These are phyloP conservation scores for Puntigrus tetrazona DNA, from an alignment of 2,113 vertebrate species.

Conservation along the genomic window DNA sequence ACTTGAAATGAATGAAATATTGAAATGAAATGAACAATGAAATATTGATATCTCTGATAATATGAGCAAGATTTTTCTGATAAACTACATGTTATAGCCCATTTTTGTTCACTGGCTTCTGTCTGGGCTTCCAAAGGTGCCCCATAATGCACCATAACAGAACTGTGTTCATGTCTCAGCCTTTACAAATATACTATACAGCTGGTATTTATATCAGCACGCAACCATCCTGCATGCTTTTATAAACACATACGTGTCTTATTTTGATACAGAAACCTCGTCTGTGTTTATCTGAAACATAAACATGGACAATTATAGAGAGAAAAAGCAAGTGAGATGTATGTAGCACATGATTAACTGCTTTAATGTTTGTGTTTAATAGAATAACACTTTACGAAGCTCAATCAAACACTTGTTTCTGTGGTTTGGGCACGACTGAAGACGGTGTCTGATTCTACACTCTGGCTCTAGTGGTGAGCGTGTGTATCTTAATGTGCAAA, in stretches of 20 bases:
- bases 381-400: background rate
- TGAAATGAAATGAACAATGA: no score
- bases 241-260: slow-evolving; percentile 4
- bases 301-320: background rate
- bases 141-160: background rate
- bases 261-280: background rate
- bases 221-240: background rate
- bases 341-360: background rate
- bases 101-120: slow-evolving; percentile 11
- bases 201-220: background rate
- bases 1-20: no score
- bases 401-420: background rate
- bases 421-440: background rate
- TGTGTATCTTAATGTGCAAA: background rate
- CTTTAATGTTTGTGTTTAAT: background rate
- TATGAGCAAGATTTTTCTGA: background rate
- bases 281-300: background rate
- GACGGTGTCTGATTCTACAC: background rate
- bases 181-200: background rate
- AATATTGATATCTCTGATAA: background rate
- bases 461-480: background rate
- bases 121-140: slow-evolving; percentile 5
- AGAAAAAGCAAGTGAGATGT: background rate
- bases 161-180: background rate
- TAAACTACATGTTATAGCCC: slow-evolving; percentile 6